Evolutionary conservation across 2,113 vertebrate genomes (phyloP), one percentile per base, ranked within the genome.

Genomic region (Onychostruthus taczanowskii): DNA sequence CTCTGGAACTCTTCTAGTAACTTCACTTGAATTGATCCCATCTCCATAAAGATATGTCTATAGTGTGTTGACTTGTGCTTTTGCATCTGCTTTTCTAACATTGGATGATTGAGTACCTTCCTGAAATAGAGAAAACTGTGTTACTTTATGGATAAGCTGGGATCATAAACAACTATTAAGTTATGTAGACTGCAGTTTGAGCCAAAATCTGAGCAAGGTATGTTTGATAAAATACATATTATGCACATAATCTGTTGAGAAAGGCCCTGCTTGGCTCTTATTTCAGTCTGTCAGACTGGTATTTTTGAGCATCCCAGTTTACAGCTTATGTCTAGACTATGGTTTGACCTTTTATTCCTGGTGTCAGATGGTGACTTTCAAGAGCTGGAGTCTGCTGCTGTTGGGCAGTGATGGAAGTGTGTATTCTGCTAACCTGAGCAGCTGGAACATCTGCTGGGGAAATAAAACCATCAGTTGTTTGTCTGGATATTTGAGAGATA

Each of bases 321-420:
- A 96, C 90, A 75, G 85, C 92, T 69, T 84, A 75, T 92, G 93
- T 95, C 95, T 96, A 88, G 92, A 95, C 95, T 94, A 96, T 24
- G 90, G 90, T 91, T 94, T 97, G 95, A 88, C 96, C 94, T 95
- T 96, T 96, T 95, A 85, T 80, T 94, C 90, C 72, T 52, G 37
- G 78, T 93, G 85, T 95, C 91, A 89, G 74, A 82, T 75, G 53
- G 87, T 94, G 84, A 91, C 74, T 95, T 95, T 61, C 91, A 94
- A 94, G 72, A 92, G 47, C 50, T 46, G 13, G 30, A 86, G 46
- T 77, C 68, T 93, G 76, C 52, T 92, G 87, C 68, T 86, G 55
- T 83, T 80, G 92, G 62, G 67, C 70, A 77, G 82, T 66, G 75
- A 63, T 67, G 59, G 78, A 87, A 55, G 39, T 33, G 62, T 61